Conservation (phyloP, 2,797 vertebrate species). For the Peromyscus aztecus region DNA sequence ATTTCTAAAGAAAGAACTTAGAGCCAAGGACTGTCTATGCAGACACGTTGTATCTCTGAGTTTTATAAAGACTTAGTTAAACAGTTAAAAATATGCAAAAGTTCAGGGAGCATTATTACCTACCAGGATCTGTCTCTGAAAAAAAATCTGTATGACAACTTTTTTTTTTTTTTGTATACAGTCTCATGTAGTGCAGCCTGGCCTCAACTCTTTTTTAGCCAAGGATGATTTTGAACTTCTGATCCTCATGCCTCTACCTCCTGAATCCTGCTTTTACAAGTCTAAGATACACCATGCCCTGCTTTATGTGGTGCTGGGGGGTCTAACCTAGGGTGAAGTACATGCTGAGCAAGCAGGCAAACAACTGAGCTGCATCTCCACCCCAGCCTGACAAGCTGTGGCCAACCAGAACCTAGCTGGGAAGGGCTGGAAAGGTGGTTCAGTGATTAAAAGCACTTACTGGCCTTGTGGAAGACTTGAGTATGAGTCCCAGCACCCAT, state of each 20-base stretch:
- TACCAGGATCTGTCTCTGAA: background rate
- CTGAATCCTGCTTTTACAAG: background rate
- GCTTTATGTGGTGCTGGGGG: background rate
- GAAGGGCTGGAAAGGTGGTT: background rate
- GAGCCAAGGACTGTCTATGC: conserved; percentile 14
- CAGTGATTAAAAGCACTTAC: background rate
- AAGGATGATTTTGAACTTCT: background rate
- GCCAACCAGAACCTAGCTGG: background rate
- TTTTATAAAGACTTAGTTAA: conserved; percentile 34
- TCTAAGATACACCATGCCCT: too few species aligned
- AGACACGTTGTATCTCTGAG: background rate
- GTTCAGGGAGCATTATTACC: background rate
- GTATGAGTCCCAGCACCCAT: background rate
- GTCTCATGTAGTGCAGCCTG: background rate
- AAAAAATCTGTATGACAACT: background rate
- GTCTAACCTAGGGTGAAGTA: background rate
- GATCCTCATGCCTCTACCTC: too few species aligned
- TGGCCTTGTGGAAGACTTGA: background rate
- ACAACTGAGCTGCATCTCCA: background rate
- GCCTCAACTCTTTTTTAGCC: background rate
- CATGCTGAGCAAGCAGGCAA: too few species aligned
- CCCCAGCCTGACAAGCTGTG: background rate
- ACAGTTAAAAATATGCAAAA: conserved; percentile 24
- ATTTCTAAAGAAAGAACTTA: conserved; percentile 56
- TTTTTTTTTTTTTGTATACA: background rate